A percentile compares a stretch with the other conserved stretches of the same genome.
Conservation (phyloP, 2,888 invertebrate species). For the Crocallis elinguaria region DNA sequence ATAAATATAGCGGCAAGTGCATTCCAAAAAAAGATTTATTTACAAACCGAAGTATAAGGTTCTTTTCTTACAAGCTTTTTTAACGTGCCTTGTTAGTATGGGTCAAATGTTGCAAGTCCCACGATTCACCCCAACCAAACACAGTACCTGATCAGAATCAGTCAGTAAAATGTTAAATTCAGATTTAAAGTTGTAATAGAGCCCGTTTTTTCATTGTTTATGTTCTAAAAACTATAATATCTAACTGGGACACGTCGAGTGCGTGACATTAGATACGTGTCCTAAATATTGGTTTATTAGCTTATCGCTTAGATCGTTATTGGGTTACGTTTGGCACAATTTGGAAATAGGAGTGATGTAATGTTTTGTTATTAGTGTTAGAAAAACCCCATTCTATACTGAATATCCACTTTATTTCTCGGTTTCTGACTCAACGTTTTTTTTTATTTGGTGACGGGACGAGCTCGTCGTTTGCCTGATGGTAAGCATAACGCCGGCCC, state of each 20-base stretch:
- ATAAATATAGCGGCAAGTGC: background rate
- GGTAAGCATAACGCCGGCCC: too few species aligned
- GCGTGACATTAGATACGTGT: constrained; percentile 16
- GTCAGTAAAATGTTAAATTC: too few species aligned
- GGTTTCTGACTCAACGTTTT: too few species aligned
- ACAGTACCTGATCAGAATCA: too few species aligned
- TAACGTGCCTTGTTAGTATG: too few species aligned
- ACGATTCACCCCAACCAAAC: too few species aligned
- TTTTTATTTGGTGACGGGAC: too few species aligned
- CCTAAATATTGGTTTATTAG: background rate
- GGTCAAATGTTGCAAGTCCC: too few species aligned
- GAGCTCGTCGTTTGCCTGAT: too few species aligned
- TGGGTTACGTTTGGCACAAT: constrained; percentile 5
- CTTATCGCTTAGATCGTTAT: constrained; percentile 9
- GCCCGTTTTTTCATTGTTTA: background rate
- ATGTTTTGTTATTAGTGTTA: background rate
- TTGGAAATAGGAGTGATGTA: background rate
- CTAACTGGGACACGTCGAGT: constrained; percentile 9
- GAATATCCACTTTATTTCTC: too few species aligned
- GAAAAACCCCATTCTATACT: too few species aligned
- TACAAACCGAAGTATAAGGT: background rate
- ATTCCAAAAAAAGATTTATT: background rate
- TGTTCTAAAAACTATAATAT: constrained; percentile 9
- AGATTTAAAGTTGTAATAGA: background rate
- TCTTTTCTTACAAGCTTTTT: too few species aligned